These are phyloP conservation scores for Pseudorhiza aurosa DNA, from an alignment of 30 jellyfish, hydroid and myxozoan genomes.

Conservation along the genomic window DNA sequence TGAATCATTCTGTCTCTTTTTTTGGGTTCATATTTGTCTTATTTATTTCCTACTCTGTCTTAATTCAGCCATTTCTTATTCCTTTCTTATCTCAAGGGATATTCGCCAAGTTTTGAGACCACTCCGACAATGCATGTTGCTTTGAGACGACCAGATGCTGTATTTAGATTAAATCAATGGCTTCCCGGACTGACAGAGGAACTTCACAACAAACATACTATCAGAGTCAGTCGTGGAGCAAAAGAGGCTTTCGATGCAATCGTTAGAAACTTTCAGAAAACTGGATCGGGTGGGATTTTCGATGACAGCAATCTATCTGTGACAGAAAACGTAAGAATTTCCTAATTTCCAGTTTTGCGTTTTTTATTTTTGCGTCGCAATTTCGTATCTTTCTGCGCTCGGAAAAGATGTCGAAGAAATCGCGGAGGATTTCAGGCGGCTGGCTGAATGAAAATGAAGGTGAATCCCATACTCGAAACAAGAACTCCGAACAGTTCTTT, in stretches of 20 bases:
- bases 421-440: too few species aligned
- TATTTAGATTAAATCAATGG: slow-evolving; percentile 63
- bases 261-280: slow-evolving; percentile 48
- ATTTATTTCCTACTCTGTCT: not conserved
- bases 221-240: slow-evolving; percentile 54
- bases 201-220: slow-evolving; percentile 42
- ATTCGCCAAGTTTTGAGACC: slow-evolving; percentile 38
- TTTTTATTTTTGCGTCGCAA: not conserved
- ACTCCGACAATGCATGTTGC: slow-evolving; percentile 47
- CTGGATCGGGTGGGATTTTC: slow-evolving; percentile 54
- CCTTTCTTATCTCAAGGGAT: slow-evolving; percentile 15
- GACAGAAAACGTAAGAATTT: slow-evolving; percentile 50
- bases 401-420: too few species aligned
- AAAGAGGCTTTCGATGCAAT: slow-evolving; percentile 53
- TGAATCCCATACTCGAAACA: too few species aligned
- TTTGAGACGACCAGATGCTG: slow-evolving; percentile 61
- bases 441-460: too few species aligned
- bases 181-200: slow-evolving; percentile 37
- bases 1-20: not conserved
- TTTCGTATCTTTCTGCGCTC: too few species aligned
- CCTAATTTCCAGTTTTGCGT: not conserved
- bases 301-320: slow-evolving; percentile 24
- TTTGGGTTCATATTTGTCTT: not conserved
- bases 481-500: too few species aligned
- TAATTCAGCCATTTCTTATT: not conserved